Evolutionary conservation across 2,113 vertebrate species (phyloP), one percentile per base, ranked within the genome.

Genomic region (Pomatorhinus ruficollis): DNA sequence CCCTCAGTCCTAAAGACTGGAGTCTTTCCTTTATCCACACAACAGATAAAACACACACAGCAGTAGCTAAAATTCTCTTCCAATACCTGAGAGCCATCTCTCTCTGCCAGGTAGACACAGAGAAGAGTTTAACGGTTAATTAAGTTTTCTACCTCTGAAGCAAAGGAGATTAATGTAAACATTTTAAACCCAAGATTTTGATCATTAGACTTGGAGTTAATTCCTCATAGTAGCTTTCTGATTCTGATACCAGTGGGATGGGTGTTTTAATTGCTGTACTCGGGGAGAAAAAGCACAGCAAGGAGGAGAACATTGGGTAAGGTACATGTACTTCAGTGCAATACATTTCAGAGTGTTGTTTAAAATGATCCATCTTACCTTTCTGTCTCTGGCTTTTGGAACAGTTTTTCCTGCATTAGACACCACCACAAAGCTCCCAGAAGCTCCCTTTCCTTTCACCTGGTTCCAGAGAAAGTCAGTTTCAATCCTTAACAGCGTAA

Each of bases 371-470:
- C 37, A 57, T 42, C 96, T 96, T 98, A 99, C 99, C 98, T 99
- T 99, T 96, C 96, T 98, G 78, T 98, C 98, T 92, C 97, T 97
- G 71, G 98, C 77, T 94, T 98, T 98, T 23, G 97, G 96, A 53
- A 98, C 70, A 23, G 97, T 94, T 98, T 99, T 99, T 82, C 99
- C 98, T 95, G 98, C 96, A 92, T 98, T 98, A 47, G 98, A 97
- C 71, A 98, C 99, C 49, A 99, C 98, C 63, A 99, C 88, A 75
- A 99, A 99, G 93, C 99, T 99, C 56, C 99, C 99, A 53, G 99
- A 99, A 61, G 99, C 99, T 83, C 99, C 99, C 96, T 99, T 99
- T 64, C 99, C 99, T 97, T 99, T 99, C 71, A 99, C 98, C 98
- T 98, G 91, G 76, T 84, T 70, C 0, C 4, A 83, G 76, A 92